Conservation (phyloP, 2,888 invertebrate genomes). For the Nymphalis c-album region DNA sequence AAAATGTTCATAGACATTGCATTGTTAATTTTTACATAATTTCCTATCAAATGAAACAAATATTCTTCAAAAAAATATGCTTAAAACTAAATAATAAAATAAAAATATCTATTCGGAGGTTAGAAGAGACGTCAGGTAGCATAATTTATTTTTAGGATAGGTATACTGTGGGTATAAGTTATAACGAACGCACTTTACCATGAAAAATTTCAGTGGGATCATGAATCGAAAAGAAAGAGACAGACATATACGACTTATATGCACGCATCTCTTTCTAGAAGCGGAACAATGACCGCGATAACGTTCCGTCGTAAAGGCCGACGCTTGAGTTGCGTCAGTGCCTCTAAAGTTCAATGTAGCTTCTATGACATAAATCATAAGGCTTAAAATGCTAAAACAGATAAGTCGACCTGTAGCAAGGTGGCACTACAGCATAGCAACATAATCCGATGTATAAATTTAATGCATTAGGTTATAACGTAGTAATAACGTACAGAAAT, state of each 20-base stretch:
- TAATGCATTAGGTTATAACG: constrained; percentile 2
- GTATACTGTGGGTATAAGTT: too few relatives aligned
- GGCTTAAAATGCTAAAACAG: constrained; percentile 11
- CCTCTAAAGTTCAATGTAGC: neutral
- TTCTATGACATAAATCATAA: neutral
- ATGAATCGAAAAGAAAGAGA: constrained; percentile 24
- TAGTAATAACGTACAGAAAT: neutral
- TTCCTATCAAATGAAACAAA: too few relatives aligned
- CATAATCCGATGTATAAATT: constrained; percentile 14
- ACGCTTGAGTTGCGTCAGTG: constrained; percentile 13
- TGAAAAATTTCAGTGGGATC: constrained; percentile 9
- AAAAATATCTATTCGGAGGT: too few relatives aligned
- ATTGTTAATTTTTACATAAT: too few relatives aligned
- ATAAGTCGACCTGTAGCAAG: neutral
- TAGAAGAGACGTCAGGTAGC: too few relatives aligned
- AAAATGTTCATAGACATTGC: too few relatives aligned
- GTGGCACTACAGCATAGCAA: constrained; percentile 26
- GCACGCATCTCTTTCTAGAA: constrained; percentile 19
- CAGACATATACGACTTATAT: constrained; percentile 10
- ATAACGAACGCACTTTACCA: constrained; percentile 3
- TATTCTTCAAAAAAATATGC: too few relatives aligned
- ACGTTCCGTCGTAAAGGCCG: constrained; percentile 29
- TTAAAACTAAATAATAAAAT: too few relatives aligned
- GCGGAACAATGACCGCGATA: constrained; percentile 36
- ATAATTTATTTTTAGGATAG: too few relatives aligned